Base-by-base conservation (phyloP, 92 coral and sea anemone genomes). In the Heliopora coerulea region DNA sequence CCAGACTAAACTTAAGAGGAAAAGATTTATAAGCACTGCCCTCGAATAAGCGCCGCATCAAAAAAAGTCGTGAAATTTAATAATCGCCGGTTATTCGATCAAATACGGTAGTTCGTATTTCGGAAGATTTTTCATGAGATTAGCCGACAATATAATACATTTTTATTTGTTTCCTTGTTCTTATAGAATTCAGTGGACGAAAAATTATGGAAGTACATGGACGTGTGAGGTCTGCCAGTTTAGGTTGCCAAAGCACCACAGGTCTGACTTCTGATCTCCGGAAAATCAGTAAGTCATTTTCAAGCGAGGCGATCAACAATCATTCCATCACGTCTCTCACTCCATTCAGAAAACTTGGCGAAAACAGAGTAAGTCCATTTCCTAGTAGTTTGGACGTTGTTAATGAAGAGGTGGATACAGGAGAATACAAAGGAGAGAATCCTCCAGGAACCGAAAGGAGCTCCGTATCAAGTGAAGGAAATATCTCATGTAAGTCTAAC, bases 381-480 rank as follows among this genome's bases (percentile, higher is more conserved):
- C 77, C 77, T 1, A 54, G 75, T 68, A 25, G 33, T 26, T 70
- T 70, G 32, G 77, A 70, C 20, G 77, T 70, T 11, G 77, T 70
- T 24, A 14, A 70, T 34, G 77, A 70, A 33, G 77, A 70, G 50
- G 23, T 63, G 3, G 77, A 68, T 30, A 11, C 29, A 3, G 24
- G 49, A 23, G 41, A 50, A 6, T 17, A 26, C 75, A 68, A 48
- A 8, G 4, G 17, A 50, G 7, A 5, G 17, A 23, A 50, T 11
- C 15, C 28, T 14, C 19, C 41, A 14, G 35, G 31, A 49, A 57
- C 35, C 12, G 54, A 33, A 12, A 31, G 77, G 32, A 70, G 77
- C 35, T 70, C 77, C 32, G 1, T 70, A 3, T 52, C 77, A 54
- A 70, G 77, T 57, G 77, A 70, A 70, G 57, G 77, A 33, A 70